A percentile compares a stretch with the other conserved stretches of the same genome.
Conservation (phyloP, 2,113 vertebrate genomes). For the Rattus rattus region DNA sequence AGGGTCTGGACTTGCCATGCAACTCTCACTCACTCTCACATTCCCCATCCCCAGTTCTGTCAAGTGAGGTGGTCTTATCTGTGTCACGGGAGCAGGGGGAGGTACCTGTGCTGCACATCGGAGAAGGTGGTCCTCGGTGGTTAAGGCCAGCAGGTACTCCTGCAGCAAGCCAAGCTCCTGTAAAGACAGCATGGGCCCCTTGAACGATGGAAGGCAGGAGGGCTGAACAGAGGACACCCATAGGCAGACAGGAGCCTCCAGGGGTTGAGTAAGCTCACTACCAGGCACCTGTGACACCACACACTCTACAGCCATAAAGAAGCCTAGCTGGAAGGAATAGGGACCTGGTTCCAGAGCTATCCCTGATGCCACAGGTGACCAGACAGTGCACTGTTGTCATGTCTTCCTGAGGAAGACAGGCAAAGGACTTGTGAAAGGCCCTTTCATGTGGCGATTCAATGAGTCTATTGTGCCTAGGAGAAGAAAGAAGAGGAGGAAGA, state of each 20-base stretch:
- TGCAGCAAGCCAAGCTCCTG: conserved; percentile 95
- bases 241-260: neutral
- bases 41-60: neutral
- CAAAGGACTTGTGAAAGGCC: conserved; percentile 47
- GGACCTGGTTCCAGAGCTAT: neutral
- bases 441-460: conserved; percentile 54
- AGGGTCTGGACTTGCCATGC: neutral
- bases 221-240: neutral
- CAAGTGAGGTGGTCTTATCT: accelerated
- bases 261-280: accelerated
- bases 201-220: neutral
- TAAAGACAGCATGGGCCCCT: conserved; percentile 50
- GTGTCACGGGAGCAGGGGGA: accelerated
- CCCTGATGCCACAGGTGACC: neutral
- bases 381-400: neutral
- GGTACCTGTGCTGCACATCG: conserved; percentile 94
- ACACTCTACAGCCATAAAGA: neutral
- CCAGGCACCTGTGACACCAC: neutral
- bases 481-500: conserved; percentile 21
- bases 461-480: conserved; percentile 49
- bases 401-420: neutral
- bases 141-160: conserved; percentile 96
- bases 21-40: neutral
- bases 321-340: neutral
- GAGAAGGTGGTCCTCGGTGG: conserved; percentile 95